Conservation (phyloP, 2,888 invertebrate genomes). For the Synergus laeviventris region DNA sequence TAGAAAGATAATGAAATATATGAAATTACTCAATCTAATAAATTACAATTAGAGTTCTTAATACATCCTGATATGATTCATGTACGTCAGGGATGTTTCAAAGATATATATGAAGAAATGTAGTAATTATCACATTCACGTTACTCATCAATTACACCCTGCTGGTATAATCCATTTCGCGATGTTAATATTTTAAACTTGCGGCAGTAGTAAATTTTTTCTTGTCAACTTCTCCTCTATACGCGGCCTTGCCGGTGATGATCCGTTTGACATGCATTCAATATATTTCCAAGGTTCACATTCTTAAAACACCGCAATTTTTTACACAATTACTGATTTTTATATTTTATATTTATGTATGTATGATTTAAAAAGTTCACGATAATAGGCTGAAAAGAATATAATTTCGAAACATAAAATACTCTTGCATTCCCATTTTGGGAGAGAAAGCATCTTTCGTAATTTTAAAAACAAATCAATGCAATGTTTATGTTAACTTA, state of each 20-base stretch:
- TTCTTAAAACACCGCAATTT: slow-evolving; percentile 19
- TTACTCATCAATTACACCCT: slow-evolving; percentile 10
- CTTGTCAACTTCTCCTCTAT: slow-evolving; percentile 16
- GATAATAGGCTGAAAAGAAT: not conserved
- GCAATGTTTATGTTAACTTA: not conserved
- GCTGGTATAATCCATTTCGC: not conserved
- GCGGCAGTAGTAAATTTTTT: slow-evolving; percentile 31
- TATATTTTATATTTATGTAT: not conserved
- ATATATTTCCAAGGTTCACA: slow-evolving; percentile 31
- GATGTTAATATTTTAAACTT: slow-evolving; percentile 17
- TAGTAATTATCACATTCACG: slow-evolving; percentile 22
- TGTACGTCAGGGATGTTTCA: not conserved
- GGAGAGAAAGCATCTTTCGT: slow-evolving; percentile 8
- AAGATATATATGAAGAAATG: not conserved
- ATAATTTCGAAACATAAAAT: not conserved
- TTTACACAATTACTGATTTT: not conserved
- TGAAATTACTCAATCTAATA: not conserved
- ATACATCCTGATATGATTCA: slow-evolving; percentile 26
- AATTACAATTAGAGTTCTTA: not conserved
- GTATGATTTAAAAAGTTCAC: not conserved
- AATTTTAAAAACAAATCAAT: not conserved
- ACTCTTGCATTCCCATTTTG: not conserved
- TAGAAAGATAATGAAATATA: not conserved
- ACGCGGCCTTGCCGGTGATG: slow-evolving; percentile 24
- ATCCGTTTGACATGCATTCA: slow-evolving; percentile 22